Evolutionary conservation across 2,113 vertebrate genomes (phyloP).

Genomic region (Chrysochloris asiatica): DNA sequence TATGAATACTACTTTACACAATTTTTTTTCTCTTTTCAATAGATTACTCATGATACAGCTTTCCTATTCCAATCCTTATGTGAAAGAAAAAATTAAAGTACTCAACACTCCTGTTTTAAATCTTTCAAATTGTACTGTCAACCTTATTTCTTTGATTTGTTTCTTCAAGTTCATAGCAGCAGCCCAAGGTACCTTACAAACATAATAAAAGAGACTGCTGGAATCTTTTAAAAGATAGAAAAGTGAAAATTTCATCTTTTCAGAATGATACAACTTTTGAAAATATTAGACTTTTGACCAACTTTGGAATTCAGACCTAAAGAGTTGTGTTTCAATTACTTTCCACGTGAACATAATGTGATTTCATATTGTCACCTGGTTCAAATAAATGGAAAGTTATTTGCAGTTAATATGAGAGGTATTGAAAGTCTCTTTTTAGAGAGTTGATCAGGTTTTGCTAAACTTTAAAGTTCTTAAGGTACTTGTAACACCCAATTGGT

Average conservation of each 20-base stretch:
- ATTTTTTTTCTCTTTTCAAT: neutral
- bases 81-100: neutral
- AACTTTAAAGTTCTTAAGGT: conserved; percentile 26
- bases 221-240: conserved; percentile 57
- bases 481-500: neutral
- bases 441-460: conserved; percentile 48
- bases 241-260: conserved; percentile 66
- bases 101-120: neutral
- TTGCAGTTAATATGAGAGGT: conserved; percentile 59
- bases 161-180: neutral
- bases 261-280: conserved; percentile 58
- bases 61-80: neutral
- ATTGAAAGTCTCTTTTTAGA: conserved; percentile 29
- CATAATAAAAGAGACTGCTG: conserved; percentile 44
- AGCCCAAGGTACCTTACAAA: conserved; percentile 34
- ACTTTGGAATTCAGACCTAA: conserved; percentile 40
- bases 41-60: neutral
- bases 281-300: conserved; percentile 64
- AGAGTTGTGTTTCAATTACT: conserved; percentile 59
- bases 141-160: neutral
- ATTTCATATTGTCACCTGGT: conserved; percentile 40
- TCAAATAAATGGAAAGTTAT: conserved; percentile 60
- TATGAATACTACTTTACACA: neutral
- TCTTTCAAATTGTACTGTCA: neutral
- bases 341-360: conserved; percentile 36